Conservation (phyloP, 2,888 invertebrate species). For the Sipha maydis region DNA sequence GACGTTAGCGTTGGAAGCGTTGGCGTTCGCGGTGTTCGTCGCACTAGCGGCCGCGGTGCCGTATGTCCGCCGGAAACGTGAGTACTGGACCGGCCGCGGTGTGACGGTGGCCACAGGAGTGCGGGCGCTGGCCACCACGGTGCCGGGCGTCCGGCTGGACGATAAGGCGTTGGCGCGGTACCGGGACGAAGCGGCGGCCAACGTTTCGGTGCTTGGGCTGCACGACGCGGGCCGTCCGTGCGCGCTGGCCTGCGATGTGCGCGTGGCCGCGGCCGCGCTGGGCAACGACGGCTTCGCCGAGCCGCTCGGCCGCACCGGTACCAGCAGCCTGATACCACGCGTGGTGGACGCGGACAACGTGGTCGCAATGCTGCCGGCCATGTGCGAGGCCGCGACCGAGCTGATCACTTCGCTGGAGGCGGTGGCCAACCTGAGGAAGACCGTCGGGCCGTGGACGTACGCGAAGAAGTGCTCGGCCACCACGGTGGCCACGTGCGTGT, state of each 20-base stretch:
- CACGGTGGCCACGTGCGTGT: conserved; percentile 54
- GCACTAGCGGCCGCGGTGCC: conserved; percentile 11
- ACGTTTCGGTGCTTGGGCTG: background rate
- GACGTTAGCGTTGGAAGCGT: background rate
- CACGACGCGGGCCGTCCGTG: conserved; percentile 28
- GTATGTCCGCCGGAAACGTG: conserved; percentile 21
- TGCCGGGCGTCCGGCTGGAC: conserved; percentile 25
- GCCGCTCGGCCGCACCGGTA: background rate
- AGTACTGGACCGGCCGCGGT: conserved; percentile 27
- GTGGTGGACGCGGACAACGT: background rate
- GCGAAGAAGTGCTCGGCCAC: conserved; percentile 8
- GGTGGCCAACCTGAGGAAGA: conserved; percentile 39
- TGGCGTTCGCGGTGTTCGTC: conserved; percentile 19
- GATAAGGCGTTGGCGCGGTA: background rate
- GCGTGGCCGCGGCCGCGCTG: conserved; percentile 18
- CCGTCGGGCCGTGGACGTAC: conserved; percentile 31
- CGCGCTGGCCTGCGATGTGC: conserved; percentile 16
- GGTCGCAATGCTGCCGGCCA: background rate
- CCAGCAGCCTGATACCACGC: background rate
- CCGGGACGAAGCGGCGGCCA: background rate
- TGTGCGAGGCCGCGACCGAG: conserved; percentile 28
- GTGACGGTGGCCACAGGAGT: background rate
- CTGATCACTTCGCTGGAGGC: conserved; percentile 46
- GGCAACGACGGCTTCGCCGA: conserved; percentile 41
- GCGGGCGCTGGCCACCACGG: background rate